A percentile compares a stretch with the other conserved stretches of the same genome.
Evolutionary conservation across 2,113 vertebrate genomes (phyloP).

Genomic region (Raja brachyura): DNA sequence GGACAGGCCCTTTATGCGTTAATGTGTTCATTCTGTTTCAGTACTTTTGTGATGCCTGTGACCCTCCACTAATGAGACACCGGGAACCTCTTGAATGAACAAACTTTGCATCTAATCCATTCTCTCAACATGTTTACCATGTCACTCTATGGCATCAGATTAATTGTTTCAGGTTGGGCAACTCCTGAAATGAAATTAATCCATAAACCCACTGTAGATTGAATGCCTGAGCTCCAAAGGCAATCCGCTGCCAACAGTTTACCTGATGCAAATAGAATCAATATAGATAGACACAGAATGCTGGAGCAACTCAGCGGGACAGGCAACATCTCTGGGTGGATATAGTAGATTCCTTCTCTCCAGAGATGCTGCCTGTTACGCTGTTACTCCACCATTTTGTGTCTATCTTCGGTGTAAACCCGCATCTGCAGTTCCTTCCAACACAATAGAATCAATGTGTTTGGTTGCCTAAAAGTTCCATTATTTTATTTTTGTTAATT

Average conservation of each 20-base stretch:
- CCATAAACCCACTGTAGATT: not conserved
- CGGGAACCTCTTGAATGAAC: not conserved
- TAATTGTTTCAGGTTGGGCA: slow-evolving; percentile 23
- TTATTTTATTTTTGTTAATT: not conserved
- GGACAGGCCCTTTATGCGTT: not conserved
- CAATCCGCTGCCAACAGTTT: not conserved
- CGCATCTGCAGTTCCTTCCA: no score
- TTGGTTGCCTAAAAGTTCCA: not conserved
- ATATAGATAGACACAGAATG: no score
- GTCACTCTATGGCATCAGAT: not conserved
- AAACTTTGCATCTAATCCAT: not conserved
- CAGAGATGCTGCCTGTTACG: no score
- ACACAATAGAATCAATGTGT: not conserved
- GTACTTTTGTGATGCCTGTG: not conserved
- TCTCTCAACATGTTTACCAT: not conserved
- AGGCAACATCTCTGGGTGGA: no score
- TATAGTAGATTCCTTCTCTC: no score
- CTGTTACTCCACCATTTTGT: no score
- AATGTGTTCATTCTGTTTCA: not conserved
- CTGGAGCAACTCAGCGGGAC: no score
- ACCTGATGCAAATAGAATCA: not conserved
- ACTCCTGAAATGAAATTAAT: not conserved
- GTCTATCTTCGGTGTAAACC: no score
- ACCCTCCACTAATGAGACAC: not conserved
- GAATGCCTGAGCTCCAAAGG: not conserved